Percentiles rank a stretch among this genome's conserved stretches.
These are phyloP conservation scores for Volucella zonaria DNA, from an alignment of 2,888 invertebrate genomes.

Conservation along the genomic window DNA sequence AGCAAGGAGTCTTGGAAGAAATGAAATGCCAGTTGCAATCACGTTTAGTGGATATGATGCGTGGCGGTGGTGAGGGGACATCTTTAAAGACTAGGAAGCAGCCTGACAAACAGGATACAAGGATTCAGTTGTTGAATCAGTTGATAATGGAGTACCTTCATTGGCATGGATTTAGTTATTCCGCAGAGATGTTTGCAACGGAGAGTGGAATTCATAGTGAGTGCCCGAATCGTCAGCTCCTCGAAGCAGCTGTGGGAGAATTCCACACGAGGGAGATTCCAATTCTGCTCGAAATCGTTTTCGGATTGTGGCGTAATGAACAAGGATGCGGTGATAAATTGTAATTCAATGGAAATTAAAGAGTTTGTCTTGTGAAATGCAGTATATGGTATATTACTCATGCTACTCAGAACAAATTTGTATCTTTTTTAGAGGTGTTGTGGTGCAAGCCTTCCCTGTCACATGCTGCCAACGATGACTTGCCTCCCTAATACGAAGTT, in stretches of 20 bases:
- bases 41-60: constrained; percentile 78
- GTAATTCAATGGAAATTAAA: background rate
- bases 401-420: no score
- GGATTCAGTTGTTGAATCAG: constrained; percentile 78
- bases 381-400: no score
- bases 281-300: constrained; percentile 77
- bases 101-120: constrained; percentile 58
- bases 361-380: no score
- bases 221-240: constrained; percentile 74
- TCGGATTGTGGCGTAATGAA: constrained; percentile 68
- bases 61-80: constrained; percentile 40
- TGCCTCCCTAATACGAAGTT: no score
- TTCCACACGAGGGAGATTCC: constrained; percentile 77
- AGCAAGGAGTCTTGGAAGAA: constrained; percentile 77
- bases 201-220: constrained; percentile 77
- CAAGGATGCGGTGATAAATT: constrained; percentile 7
- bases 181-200: constrained; percentile 79
- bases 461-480: no score
- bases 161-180: constrained; percentile 81
- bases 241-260: constrained; percentile 75
- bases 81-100: background rate
- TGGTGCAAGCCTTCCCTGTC: no score
- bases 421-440: no score
- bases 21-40: constrained; percentile 78
- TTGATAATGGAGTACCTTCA: constrained; percentile 80